Conservation (phyloP, 2,797 vertebrate species). For the Benthosema pterotum region DNA sequence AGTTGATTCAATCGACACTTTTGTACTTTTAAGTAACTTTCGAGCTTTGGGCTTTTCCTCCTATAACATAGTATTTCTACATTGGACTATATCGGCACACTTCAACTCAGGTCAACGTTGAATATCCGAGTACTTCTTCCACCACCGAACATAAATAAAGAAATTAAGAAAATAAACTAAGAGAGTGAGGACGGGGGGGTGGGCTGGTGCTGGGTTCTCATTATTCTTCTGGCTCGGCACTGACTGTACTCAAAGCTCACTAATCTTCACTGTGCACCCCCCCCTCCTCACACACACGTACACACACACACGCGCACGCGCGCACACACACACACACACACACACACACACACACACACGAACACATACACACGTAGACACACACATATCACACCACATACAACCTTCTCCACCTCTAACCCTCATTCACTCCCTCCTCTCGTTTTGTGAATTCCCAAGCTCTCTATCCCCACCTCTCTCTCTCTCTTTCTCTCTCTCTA, state of each 20-base stretch:
- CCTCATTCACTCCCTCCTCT: slow-evolving; percentile 27
- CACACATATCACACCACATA: background rate
- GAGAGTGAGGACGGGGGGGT: slow-evolving; percentile 6
- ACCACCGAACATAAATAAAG: slow-evolving; percentile 1
- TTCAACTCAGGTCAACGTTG: too few species aligned
- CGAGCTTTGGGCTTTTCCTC: too few species aligned
- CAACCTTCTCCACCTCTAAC: slow-evolving; percentile 7
- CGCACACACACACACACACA: background rate
- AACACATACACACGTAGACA: background rate
- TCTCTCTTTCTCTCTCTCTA: slow-evolving; percentile 85
- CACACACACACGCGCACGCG: background rate
- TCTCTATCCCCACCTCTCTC: slow-evolving; percentile 46
- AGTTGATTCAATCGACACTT: too few species aligned
- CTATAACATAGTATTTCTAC: too few species aligned
- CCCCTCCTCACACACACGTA: background rate
- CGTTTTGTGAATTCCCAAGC: slow-evolving; percentile 21
- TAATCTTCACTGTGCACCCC: slow-evolving; percentile 2
- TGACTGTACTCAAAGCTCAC: slow-evolving; percentile 15
- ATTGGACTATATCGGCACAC: too few species aligned
- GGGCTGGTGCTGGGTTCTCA: background rate
- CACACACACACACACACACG: background rate
- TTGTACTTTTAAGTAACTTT: too few species aligned
- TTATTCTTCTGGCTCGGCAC: slow-evolving; percentile 23
- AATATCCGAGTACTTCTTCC: too few species aligned
- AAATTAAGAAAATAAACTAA: slow-evolving; percentile 23